Evolutionary conservation across 1,140 invertebrate genomes (phyloP).

Genomic region (Drosophila pruinosa): DNA sequence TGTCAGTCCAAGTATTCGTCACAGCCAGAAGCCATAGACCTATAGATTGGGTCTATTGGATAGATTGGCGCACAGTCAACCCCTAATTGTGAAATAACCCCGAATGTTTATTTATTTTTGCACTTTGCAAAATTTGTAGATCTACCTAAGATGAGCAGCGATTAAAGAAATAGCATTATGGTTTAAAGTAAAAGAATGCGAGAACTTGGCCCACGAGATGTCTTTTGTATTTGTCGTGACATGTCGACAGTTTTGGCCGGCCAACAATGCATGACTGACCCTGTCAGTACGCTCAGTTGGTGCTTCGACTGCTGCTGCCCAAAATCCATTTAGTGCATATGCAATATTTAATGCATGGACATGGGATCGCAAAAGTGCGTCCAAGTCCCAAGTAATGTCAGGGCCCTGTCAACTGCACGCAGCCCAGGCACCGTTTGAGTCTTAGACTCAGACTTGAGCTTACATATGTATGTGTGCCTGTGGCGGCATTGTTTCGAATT

Average conservation of each 20-base stretch:
- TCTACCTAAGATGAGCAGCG: not conserved
- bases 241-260: slow-evolving; percentile 69
- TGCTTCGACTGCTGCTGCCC: not conserved
- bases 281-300: slow-evolving; percentile 57
- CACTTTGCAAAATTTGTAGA: slow-evolving; percentile 17
- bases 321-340: slow-evolving; percentile 72
- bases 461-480: slow-evolving; percentile 26
- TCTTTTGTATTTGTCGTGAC: slow-evolving; percentile 47
- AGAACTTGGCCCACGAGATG: slow-evolving; percentile 22
- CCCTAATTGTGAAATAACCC: slow-evolving; percentile 27
- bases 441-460: not conserved
- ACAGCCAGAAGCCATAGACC: slow-evolving; percentile 42
- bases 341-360: slow-evolving; percentile 75
- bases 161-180: slow-evolving; percentile 1
- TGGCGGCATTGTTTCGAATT: slow-evolving; percentile 64
- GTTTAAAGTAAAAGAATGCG: not conserved
- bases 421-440: not conserved
- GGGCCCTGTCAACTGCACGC: slow-evolving; percentile 33
- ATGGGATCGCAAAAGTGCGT: slow-evolving; percentile 66
- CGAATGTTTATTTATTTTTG: too few species aligned
- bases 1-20: slow-evolving; percentile 61
- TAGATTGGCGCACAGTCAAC: slow-evolving; percentile 15
- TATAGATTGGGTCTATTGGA: slow-evolving; percentile 8
- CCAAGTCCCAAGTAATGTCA: slow-evolving; percentile 61
- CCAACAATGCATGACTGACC: slow-evolving; percentile 79